Evolutionary conservation across 2,797 vertebrate species (phyloP), one percentile per base, ranked within the genome.

Genomic region (Tenualosa thibaudeaui): DNA sequence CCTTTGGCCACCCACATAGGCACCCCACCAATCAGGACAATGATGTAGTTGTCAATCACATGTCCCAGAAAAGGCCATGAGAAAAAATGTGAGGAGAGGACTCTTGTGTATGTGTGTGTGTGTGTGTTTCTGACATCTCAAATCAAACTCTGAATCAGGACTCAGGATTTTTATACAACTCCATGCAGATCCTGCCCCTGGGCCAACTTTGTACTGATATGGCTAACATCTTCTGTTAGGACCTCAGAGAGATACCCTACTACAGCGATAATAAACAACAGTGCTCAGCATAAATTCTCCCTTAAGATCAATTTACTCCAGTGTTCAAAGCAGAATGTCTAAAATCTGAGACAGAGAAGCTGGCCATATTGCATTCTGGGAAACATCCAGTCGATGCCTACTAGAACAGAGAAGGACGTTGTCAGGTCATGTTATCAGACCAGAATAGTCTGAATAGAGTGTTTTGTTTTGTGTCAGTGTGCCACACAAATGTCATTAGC

Each of bases 111-210:
- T 58, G 17, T 58, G 17, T 58, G 53, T 82, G 0, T 82, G 1
- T 60, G 54, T 19, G 3, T 26, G 90, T 91, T 89, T 71, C 65
- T 13, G 13, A 37, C 15, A 37, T 31, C 31, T 37, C 5, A 37
- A 37, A 17, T 31, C 13, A 5, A 37, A 15, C 65, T 17, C 12
- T 17, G 13, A 71, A 40, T 71, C 37, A 71, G 15, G 40, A 37
- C 26, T 71, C 65, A 40, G 8, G 26, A 71, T 71, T 71, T 71
- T 37, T 5, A 71, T 71, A 71, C 62, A 31, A 31, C 65, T 71
- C 15, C 26, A 17, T 71, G 31, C 31, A 40, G 26, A 71, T 71
- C 13, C 26, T 24, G 1, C 58, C 58, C 58, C 9, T 8, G n/a
- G 8, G 58, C 58, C 58, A 62, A 24, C 24, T n/a, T 62, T 62